Evolutionary conservation across 2,113 vertebrate species (phyloP), one percentile per base, ranked within the genome.

Genomic region (Larimichthys crocea): DNA sequence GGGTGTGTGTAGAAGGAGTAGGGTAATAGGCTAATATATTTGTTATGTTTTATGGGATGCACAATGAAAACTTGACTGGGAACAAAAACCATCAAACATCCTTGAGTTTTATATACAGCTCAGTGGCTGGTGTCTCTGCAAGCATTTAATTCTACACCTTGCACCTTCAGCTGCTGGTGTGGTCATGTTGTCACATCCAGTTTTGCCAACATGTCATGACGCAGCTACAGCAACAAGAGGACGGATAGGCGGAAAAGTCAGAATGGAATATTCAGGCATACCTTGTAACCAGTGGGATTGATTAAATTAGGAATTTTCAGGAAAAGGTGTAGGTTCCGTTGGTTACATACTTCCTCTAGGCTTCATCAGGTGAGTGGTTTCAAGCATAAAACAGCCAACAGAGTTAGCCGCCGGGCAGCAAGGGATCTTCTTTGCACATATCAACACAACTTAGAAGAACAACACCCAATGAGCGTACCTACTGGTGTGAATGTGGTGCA

Each of bases 361-460:
- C 29, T 46, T 82, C 80, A 48, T 73, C 67, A 73, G 57, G 56
- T 61, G 24, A 84, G 68, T 17, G 62, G 69, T 63, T 89, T 84
- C 77, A 84, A 88, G 80, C 84, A 44, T 83, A 29, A 62, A 85
- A 77, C 48, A 77, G 78, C 50, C 64, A 31, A 57, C 49, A 79
- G n/a, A 78, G 62, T 71, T 40, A 60, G 57, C 8, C 14, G 60
- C 12, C 2, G 24, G 71, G 55, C 76, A 81, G 66, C 44, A 22
- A 61, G 60, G 42, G 66, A 65, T 70, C 74, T 22, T 76, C 64
- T 76, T 76, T 57, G 76, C 60, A 73, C 16, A 71, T 15, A 40
- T 35, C 20, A 66, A 79, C 24, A 76, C 61, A 73, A 52, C 83
- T 19, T 29, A 80, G 67, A 24, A 53, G 55, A 59, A 46, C 24